phyloP scores from a whole-genome alignment of 1,140 invertebrate genomes.

The Ips typographus region DNA sequence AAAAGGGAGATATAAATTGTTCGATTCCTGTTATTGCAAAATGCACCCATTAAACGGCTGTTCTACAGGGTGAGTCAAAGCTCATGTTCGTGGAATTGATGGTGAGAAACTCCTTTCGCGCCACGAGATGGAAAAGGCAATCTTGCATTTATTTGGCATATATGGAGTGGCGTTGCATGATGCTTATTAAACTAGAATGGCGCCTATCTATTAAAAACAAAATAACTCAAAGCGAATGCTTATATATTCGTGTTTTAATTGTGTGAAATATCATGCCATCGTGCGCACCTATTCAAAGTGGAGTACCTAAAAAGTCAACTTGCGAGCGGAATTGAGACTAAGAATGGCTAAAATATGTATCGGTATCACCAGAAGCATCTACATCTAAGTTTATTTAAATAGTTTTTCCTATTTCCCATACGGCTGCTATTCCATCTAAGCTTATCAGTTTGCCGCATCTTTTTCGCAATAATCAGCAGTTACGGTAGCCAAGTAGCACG shows the following conservation, averaged over 20 bases:
- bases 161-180: slow-evolving; percentile 9
- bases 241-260: slow-evolving; percentile 9
- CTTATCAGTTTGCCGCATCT: too few relatives aligned
- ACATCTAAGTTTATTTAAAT: too few relatives aligned
- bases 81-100: slow-evolving; percentile 6
- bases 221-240: slow-evolving; percentile 4
- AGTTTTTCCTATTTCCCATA: too few relatives aligned
- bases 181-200: slow-evolving; percentile 10
- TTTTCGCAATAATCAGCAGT: neutral
- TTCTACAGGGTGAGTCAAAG: slow-evolving; percentile 21
- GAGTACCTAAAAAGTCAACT: too few relatives aligned
- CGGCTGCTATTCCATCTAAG: too few relatives aligned
- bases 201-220: slow-evolving; percentile 2
- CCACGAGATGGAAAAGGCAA: slow-evolving; percentile 1
- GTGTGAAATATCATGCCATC: slow-evolving; percentile 4
- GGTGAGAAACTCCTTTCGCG: slow-evolving; percentile 5
- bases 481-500: slow-evolving; percentile 6
- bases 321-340: too few relatives aligned
- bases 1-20: slow-evolving; percentile 29
- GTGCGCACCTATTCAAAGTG: neutral
- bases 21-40: slow-evolving; percentile 31
- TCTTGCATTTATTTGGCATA: slow-evolving; percentile 12
- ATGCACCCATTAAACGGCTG: slow-evolving; percentile 17
- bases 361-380: too few relatives aligned
- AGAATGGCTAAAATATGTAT: too few relatives aligned